Conservation (phyloP, 2,113 vertebrate genomes). For the Tragelaphus buxtoni region DNA sequence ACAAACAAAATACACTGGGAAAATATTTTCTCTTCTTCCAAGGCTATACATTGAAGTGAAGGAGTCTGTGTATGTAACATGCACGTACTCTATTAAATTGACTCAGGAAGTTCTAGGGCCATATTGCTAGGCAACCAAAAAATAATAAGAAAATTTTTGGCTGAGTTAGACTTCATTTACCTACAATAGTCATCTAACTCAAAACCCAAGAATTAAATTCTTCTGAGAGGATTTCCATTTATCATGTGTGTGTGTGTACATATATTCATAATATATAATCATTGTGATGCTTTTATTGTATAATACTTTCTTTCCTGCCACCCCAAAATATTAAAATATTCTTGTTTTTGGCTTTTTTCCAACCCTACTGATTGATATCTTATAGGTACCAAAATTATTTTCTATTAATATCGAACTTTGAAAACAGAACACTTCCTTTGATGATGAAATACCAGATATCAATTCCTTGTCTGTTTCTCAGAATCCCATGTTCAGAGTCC, state of each 20-base stretch:
- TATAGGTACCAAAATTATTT: neutral
- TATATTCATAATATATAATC: neutral
- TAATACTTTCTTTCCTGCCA: neutral
- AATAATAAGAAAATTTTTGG: neutral
- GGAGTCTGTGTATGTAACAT: neutral
- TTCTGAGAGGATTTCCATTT: neutral
- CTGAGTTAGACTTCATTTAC: neutral
- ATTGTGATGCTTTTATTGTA: neutral
- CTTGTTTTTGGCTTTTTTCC: neutral
- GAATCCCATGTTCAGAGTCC: neutral
- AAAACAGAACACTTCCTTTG: neutral
- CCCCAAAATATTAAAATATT: neutral
- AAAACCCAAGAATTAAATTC: neutral
- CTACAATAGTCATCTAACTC: neutral
- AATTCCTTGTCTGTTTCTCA: neutral
- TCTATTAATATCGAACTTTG: neutral
- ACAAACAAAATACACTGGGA: neutral
- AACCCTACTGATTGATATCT: neutral
- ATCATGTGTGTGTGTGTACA: neutral
- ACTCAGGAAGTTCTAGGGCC: neutral
- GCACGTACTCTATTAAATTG: neutral
- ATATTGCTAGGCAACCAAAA: neutral
- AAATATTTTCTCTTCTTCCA: neutral
- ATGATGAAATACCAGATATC: neutral
- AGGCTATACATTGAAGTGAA: neutral